A percentile compares a stretch with the other conserved stretches of the same genome.
Conservation (phyloP, 1,140 invertebrate genomes). For the Zophobas atratus region DNA sequence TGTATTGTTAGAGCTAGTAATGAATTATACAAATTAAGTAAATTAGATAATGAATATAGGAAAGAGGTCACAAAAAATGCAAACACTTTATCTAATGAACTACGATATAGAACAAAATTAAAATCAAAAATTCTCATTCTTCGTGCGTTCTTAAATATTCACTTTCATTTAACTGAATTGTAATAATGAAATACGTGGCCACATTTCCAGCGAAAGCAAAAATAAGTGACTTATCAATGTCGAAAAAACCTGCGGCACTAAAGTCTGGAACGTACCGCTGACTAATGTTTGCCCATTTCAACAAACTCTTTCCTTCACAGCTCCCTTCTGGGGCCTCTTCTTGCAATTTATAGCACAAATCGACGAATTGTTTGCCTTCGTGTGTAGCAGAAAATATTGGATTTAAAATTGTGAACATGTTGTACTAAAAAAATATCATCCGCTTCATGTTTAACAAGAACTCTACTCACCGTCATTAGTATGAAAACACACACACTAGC, state of each 20-base stretch:
- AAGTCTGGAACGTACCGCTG: background rate
- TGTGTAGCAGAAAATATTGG: background rate
- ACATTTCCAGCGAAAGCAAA: background rate
- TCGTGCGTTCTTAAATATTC: background rate
- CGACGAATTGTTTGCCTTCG: background rate
- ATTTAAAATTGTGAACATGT: background rate
- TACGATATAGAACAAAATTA: too few species aligned
- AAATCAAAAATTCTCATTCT: too few species aligned
- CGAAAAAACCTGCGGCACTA: background rate
- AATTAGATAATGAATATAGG: too few species aligned
- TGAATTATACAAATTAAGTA: background rate
- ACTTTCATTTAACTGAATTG: conserved; percentile 7
- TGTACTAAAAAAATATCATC: background rate
- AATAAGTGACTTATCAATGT: background rate
- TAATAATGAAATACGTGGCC: conserved; percentile 6
- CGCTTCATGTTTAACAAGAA: too few species aligned
- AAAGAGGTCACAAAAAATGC: too few species aligned
- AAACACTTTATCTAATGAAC: too few species aligned
- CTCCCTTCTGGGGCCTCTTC: background rate
- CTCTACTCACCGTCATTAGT: too few species aligned
- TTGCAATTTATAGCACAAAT: conserved; percentile 7
- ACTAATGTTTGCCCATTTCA: background rate
- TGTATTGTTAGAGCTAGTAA: too few species aligned
- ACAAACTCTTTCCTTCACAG: background rate
- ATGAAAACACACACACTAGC: too few species aligned